Conservation (phyloP, 2,113 vertebrate species). For the Turnix velox region DNA sequence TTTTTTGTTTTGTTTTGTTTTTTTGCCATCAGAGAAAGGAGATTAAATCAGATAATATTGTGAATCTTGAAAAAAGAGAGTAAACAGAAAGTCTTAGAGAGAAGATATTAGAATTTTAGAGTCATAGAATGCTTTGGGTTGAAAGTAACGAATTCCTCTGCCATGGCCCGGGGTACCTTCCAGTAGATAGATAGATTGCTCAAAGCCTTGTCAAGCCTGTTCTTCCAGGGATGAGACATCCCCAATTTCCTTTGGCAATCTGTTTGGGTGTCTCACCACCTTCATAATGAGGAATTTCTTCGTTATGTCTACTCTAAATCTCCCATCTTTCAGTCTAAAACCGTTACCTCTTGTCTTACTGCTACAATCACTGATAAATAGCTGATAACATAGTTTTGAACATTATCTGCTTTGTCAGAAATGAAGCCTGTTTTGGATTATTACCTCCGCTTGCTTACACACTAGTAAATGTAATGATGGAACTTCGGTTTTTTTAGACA, state of each 20-base stretch:
- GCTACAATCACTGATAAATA: neutral
- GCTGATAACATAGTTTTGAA: neutral
- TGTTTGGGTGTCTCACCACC: neutral
- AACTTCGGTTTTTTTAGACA: neutral
- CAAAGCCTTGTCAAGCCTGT: neutral
- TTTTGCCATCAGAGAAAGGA: neutral
- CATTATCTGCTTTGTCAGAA: neutral
- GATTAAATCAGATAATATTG: neutral
- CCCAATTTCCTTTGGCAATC: neutral
- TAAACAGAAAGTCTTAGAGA: neutral
- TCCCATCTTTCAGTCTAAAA: neutral
- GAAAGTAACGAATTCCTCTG: neutral
- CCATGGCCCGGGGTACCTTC: neutral
- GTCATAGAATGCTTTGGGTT: neutral
- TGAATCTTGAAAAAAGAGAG: neutral
- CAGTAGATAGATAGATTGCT: neutral
- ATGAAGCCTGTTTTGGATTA: neutral
- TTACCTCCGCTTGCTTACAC: neutral
- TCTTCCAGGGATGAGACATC: neutral
- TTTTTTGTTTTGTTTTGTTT: neutral
- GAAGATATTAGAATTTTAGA: neutral
- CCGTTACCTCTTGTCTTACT: neutral
- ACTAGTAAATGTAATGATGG: neutral
- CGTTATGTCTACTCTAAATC: neutral
- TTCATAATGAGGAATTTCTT: neutral